These are phyloP conservation scores for Drosophila kikkawai DNA, from an alignment of 1,140 invertebrate species.

Conservation along the genomic window DNA sequence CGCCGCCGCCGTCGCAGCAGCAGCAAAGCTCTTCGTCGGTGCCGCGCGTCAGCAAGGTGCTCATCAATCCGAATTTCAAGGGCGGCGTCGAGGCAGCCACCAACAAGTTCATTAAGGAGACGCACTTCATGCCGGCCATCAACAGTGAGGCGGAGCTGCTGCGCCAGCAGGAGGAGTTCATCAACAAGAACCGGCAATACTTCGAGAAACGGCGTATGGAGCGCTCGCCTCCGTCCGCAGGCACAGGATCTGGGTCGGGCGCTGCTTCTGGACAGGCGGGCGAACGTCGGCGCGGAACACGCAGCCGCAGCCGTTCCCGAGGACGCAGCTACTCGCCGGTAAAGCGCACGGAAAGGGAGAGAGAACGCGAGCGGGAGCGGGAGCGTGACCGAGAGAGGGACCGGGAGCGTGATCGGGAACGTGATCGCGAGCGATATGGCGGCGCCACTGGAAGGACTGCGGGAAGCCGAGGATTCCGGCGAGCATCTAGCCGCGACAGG, in stretches of 20 bases:
- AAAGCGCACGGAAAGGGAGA: conserved; percentile 62
- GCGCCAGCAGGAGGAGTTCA: conserved; percentile 84
- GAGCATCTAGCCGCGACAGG: conserved; percentile 54
- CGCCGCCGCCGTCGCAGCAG: conserved; percentile 17
- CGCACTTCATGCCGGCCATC: conserved; percentile 79
- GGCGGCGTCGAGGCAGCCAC: conserved; percentile 84
- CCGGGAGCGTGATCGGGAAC: conserved; percentile 65
- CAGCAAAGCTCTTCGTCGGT: conserved; percentile 32
- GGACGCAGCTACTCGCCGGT: conserved; percentile 81
- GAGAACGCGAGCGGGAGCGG: conserved; percentile 60
- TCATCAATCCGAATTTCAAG: conserved; percentile 85
- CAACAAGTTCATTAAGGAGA: conserved; percentile 84
- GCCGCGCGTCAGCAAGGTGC: conserved; percentile 78
- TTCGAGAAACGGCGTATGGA: conserved; percentile 83
- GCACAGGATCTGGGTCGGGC: conserved; percentile 25
- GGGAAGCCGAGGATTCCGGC: conserved; percentile 50
- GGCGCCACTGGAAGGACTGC: conserved; percentile 19
- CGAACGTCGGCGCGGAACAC: conserved; percentile 52
- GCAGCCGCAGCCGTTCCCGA: conserved; percentile 76
- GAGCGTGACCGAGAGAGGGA: conserved; percentile 73
- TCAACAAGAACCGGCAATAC: conserved; percentile 83
- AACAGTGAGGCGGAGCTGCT: conserved; percentile 79
- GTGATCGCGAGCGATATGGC: conserved; percentile 65
- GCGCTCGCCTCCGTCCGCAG: conserved; percentile 63
- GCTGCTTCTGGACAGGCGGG: conserved; percentile 14